phyloP scores from a whole-genome alignment of 1,140 invertebrate species.

The Heliconius hermathena region DNA sequence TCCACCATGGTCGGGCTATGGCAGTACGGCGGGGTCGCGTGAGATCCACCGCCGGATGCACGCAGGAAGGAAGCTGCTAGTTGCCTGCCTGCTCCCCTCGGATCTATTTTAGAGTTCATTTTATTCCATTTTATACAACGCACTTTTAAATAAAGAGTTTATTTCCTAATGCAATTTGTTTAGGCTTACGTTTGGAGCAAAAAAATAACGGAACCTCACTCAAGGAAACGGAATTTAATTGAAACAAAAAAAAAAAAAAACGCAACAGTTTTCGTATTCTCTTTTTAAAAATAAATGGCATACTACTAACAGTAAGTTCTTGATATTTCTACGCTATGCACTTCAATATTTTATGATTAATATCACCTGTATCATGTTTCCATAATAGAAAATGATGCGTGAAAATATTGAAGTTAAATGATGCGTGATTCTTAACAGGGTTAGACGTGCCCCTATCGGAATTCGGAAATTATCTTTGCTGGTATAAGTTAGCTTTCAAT shows the following conservation, averaged over 20 bases:
- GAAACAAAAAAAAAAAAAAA: not conserved
- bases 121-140: constrained; percentile 58
- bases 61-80: constrained; percentile 78
- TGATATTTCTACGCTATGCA: no score
- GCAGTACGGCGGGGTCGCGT: constrained; percentile 62
- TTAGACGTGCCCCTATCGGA: not conserved
- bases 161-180: constrained; percentile 27
- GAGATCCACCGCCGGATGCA: constrained; percentile 72
- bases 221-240: no score
- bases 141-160: constrained; percentile 39
- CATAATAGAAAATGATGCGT: not conserved
- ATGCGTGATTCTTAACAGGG: not conserved
- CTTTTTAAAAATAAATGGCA: not conserved
- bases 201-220: not conserved
- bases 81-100: constrained; percentile 74
- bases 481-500: not conserved
- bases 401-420: not conserved
- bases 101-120: constrained; percentile 78
- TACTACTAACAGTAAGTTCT: no score
- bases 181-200: not conserved
- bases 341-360: not conserved
- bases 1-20: constrained; percentile 49
- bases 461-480: not conserved
- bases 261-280: not conserved
- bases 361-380: constrained; percentile 4